Percentiles rank a stretch among this genome's conserved stretches.
These are phyloP conservation scores for Theropithecus gelada DNA, from an alignment of 2,113 vertebrate species.

Conservation along the genomic window DNA sequence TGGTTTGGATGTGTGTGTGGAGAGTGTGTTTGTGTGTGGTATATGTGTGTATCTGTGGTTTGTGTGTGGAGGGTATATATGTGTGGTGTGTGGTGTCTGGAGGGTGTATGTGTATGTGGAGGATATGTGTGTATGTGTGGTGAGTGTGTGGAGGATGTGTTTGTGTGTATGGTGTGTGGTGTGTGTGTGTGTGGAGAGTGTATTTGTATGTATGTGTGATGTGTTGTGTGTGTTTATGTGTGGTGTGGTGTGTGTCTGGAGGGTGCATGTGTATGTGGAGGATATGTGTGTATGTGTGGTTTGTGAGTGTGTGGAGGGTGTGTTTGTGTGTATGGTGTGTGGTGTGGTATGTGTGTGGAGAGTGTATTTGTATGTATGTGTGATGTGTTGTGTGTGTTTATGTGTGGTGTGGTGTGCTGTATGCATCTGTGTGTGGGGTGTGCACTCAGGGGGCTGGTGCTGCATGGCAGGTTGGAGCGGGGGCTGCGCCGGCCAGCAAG, in stretches of 20 bases:
- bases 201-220: background rate
- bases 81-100: too few species aligned
- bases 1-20: too few species aligned
- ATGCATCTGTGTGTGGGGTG: background rate
- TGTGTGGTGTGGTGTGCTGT: background rate
- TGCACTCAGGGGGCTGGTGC: background rate
- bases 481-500: accelerated
- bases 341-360: background rate
- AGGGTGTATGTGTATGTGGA: too few species aligned
- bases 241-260: too few species aligned
- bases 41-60: too few species aligned
- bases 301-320: background rate
- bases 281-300: background rate
- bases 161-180: background rate
- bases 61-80: too few species aligned
- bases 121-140: background rate
- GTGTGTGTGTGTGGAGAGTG: background rate
- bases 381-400: background rate
- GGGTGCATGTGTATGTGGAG: too few species aligned
- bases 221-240: accelerated
- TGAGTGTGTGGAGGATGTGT: background rate
- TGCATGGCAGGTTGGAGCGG: accelerated
- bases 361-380: background rate
- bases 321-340: background rate
- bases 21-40: background rate